Conservation (phyloP, 1,140 invertebrate species). For the Nebria ingens region DNA sequence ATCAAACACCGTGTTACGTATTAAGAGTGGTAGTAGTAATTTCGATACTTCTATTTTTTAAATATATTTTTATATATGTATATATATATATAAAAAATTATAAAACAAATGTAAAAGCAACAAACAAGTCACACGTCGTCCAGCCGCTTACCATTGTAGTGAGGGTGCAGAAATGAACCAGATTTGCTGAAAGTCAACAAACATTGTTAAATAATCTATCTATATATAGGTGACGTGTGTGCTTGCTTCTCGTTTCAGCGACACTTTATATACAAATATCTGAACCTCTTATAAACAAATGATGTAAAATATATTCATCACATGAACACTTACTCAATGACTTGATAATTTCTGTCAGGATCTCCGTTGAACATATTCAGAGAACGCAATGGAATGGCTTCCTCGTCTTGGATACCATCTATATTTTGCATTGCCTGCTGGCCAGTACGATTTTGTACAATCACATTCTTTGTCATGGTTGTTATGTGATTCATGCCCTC, state of each 20-base stretch:
- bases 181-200: constrained; percentile 37
- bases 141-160: constrained; percentile 41
- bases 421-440: constrained; percentile 32
- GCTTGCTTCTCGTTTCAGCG: constrained; percentile 4
- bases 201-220: neutral
- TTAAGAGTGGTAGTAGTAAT: neutral
- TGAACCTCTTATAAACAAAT: constrained; percentile 8
- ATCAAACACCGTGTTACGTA: constrained; percentile 14
- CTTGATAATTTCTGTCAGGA: constrained; percentile 48
- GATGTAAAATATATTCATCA: neutral
- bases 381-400: constrained; percentile 66
- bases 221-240: constrained; percentile 1
- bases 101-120: constrained; percentile 6
- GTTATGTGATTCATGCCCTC: constrained; percentile 49
- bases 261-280: constrained; percentile 7
- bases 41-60: neutral
- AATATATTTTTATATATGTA: too few relatives aligned
- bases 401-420: constrained; percentile 42
- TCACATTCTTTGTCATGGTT: constrained; percentile 34
- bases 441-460: constrained; percentile 35
- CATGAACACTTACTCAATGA: constrained; percentile 55
- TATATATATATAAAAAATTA: too few relatives aligned
- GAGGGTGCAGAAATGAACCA: constrained; percentile 43
- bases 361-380: constrained; percentile 56
- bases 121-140: constrained; percentile 6